A percentile compares a stretch with the other conserved stretches of the same genome.
Conservation (phyloP, 2,888 invertebrate genomes). For the Ormyrus thymus region DNA sequence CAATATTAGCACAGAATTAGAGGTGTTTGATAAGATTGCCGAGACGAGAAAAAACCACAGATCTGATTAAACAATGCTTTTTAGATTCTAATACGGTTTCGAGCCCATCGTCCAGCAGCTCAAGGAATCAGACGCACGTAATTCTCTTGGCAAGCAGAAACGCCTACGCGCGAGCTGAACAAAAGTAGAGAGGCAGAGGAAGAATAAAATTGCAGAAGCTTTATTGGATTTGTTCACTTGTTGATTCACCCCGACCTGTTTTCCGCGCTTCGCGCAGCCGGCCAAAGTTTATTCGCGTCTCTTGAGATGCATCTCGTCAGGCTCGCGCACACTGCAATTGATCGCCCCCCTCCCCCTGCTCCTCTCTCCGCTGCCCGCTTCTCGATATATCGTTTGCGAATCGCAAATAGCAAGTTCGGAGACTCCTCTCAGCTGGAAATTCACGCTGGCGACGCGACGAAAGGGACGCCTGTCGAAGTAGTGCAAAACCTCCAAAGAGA, state of each 20-base stretch:
- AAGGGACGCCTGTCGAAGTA: too few relatives aligned
- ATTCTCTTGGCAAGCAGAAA: too few relatives aligned
- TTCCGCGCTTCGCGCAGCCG: not conserved
- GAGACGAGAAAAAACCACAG: too few relatives aligned
- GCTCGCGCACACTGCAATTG: not conserved
- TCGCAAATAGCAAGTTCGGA: conserved; percentile 31
- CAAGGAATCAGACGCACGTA: too few relatives aligned
- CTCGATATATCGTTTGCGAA: conserved; percentile 38
- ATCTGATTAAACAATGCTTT: too few relatives aligned
- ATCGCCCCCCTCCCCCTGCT: conserved; percentile 8
- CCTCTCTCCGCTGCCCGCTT: not conserved
- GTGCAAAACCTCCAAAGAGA: conserved; percentile 16
- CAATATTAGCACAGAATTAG: too few relatives aligned
- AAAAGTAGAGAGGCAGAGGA: not conserved
- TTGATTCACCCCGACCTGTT: conserved; percentile 42
- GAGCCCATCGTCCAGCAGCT: too few relatives aligned
- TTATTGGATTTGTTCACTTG: conserved; percentile 42
- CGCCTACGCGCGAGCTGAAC: too few relatives aligned
- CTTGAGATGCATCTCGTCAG: conserved; percentile 45
- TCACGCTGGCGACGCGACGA: conserved; percentile 6
- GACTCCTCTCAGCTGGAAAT: conserved; percentile 46
- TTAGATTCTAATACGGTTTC: too few relatives aligned
- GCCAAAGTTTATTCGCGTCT: conserved; percentile 42
- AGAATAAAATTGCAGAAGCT: not conserved
- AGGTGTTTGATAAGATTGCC: too few relatives aligned